A percentile compares a stretch with the other conserved stretches of the same genome.
Evolutionary conservation across 2,888 invertebrate genomes (phyloP).

Genomic region (Thera obeliscata): DNA sequence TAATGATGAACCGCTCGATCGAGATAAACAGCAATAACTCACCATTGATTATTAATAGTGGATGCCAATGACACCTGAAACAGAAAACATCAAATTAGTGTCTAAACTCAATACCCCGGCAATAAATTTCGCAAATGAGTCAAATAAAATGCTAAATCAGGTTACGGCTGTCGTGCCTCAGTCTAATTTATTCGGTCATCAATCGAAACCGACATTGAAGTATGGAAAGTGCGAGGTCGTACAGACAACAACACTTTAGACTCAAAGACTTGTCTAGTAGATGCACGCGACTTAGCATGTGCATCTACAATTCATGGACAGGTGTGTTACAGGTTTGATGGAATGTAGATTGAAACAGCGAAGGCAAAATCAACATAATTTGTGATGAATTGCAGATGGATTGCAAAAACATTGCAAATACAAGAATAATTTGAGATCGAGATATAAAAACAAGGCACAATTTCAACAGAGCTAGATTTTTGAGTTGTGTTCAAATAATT

Average conservation of each 20-base stretch:
- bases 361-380: conserved; percentile 29
- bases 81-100: conserved; percentile 40
- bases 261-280: conserved; percentile 10
- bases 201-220: conserved; percentile 48
- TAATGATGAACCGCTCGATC: neutral
- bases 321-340: conserved; percentile 33
- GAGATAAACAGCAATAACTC: conserved; percentile 28
- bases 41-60: conserved; percentile 45
- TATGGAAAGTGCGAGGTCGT: conserved; percentile 50
- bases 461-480: neutral
- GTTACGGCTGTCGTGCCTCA: conserved; percentile 38
- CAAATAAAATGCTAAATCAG: conserved; percentile 36
- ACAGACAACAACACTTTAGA: conserved; percentile 18
- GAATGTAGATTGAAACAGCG: conserved; percentile 37
- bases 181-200: conserved; percentile 46
- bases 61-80: conserved; percentile 47
- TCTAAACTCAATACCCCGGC: conserved; percentile 19
- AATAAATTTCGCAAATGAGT: conserved; percentile 32
- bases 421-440: conserved; percentile 3
- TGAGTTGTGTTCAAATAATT: neutral
- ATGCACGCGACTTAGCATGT: conserved; percentile 31
- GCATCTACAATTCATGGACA: conserved; percentile 33
- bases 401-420: conserved; percentile 15
- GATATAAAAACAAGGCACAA: neutral
- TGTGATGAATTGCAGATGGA: conserved; percentile 26